Conservation (phyloP, 2,113 vertebrate species). For the Pongo abelii region DNA sequence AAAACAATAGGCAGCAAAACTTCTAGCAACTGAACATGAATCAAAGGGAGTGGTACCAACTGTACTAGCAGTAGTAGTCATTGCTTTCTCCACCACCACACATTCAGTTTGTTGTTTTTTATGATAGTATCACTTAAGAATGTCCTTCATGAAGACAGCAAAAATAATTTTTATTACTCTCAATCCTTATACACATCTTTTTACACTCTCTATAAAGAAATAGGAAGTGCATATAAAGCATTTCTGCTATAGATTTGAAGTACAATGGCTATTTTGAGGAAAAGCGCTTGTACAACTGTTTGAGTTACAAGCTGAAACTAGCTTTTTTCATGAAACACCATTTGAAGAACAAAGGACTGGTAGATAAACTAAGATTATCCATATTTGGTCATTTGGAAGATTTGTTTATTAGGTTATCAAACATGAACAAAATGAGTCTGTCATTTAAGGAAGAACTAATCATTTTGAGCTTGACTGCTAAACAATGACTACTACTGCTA, state of each 20-base stretch:
- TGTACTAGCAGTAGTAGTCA: background rate
- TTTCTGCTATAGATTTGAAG: background rate
- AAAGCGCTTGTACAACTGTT: background rate
- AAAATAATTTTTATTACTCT: constrained; percentile 11
- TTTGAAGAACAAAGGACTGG: background rate
- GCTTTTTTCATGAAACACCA: background rate
- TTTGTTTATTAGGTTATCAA: background rate
- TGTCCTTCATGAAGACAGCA: background rate
- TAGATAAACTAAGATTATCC: background rate
- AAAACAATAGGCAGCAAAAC: background rate
- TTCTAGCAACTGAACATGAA: background rate
- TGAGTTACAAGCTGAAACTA: background rate
- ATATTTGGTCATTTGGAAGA: background rate
- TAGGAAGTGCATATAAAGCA: background rate
- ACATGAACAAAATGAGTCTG: background rate
- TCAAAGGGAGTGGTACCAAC: background rate
- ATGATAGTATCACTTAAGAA: background rate
- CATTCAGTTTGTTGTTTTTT: background rate
- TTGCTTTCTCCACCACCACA: background rate
- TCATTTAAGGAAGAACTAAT: background rate
- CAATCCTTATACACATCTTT: background rate
- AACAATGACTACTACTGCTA: no score
- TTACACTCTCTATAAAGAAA: background rate
- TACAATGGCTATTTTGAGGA: background rate
- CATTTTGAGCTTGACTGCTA: background rate